phyloP scores from a whole-genome alignment of 2,113 vertebrate genomes.

The Chinchilla lanigera region DNA sequence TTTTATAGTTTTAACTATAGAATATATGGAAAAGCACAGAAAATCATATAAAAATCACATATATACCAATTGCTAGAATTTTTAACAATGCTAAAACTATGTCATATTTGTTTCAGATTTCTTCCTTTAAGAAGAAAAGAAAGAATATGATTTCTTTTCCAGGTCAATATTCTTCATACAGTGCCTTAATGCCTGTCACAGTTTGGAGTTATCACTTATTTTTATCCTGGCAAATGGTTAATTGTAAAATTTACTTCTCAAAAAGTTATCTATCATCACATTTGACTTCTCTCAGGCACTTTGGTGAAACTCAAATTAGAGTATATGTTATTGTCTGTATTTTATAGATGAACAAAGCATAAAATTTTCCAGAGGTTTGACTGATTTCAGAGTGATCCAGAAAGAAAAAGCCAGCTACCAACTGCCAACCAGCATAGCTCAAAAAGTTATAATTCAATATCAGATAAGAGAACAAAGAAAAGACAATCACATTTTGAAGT shows the following conservation, averaged over 20 bases:
- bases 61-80: not conserved
- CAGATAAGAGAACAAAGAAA: not conserved
- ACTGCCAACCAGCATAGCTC: not conserved
- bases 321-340: not conserved
- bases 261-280: not conserved
- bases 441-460: not conserved
- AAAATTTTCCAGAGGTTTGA: not conserved
- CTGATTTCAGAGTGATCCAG: not conserved
- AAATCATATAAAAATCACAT: not conserved
- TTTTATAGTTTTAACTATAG: not conserved
- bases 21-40: not conserved
- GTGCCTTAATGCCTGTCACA: not conserved
- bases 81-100: not conserved
- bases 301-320: not conserved
- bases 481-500: not conserved
- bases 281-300: not conserved
- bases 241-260: constrained; percentile 16
- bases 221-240: constrained; percentile 35
- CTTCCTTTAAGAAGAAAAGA: not conserved
- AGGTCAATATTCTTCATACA: not conserved
- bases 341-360: not conserved
- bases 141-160: not conserved
- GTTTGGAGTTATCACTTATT: not conserved
- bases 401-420: not conserved
- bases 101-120: not conserved